These are phyloP conservation scores for Thalassaphorura encarpata DNA, from an alignment of 1,140 invertebrate species.

Conservation along the genomic window DNA sequence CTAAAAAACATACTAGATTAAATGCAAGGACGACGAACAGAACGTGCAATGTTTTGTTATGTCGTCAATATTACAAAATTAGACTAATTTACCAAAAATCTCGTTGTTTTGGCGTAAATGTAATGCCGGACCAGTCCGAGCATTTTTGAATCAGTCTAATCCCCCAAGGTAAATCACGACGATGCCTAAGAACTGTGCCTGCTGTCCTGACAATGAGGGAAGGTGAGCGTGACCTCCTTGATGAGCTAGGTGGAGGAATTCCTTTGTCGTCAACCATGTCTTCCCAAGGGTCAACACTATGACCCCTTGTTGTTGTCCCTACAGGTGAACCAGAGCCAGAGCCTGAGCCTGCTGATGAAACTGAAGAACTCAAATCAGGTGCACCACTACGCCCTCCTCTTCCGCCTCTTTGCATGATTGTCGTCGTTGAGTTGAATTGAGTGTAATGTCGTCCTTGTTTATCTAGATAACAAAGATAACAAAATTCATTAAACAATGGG, in stretches of 20 bases:
- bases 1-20: no score
- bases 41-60: no score
- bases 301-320: neutral
- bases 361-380: conserved; percentile 7
- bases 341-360: conserved; percentile 12
- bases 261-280: neutral
- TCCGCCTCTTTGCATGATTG: no score
- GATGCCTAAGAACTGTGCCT: conserved; percentile 19
- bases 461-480: no score
- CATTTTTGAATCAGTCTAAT: conserved; percentile 30
- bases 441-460: no score
- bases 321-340: neutral
- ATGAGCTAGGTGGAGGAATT: no score
- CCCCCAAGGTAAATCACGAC: conserved; percentile 31
- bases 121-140: conserved; percentile 23
- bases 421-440: no score
- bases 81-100: conserved; percentile 22
- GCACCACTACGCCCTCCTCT: no score
- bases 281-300: neutral
- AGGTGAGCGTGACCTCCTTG: conserved; percentile 19
- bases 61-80: no score
- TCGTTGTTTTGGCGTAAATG: conserved; percentile 6
- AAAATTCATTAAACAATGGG: no score
- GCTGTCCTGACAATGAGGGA: conserved; percentile 26
- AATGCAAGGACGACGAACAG: no score